A percentile compares a stretch with the other conserved stretches of the same genome.
These are phyloP conservation scores for Verasper variegatus DNA, from an alignment of 2,113 vertebrate genomes.

Conservation along the genomic window DNA sequence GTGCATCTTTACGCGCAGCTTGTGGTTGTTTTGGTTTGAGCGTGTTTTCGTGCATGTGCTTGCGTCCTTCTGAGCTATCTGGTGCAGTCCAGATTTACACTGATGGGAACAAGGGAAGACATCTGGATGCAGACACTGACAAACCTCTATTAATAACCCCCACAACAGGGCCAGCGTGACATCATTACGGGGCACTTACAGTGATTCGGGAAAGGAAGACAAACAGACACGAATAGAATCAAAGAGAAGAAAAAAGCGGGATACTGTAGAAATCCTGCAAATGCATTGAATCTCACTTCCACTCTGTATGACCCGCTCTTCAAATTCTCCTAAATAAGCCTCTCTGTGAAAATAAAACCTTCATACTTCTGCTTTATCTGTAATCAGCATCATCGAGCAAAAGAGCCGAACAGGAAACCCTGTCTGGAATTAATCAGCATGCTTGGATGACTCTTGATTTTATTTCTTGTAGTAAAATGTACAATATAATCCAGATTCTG, in stretches of 20 bases:
- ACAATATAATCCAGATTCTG: slow-evolving; percentile 4
- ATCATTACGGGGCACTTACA: slow-evolving; percentile 70
- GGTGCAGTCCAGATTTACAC: slow-evolving; percentile 70
- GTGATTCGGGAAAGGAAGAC: slow-evolving; percentile 71
- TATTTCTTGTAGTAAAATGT: slow-evolving; percentile 28
- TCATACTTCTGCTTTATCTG: slow-evolving; percentile 17
- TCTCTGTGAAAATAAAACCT: slow-evolving; percentile 6
- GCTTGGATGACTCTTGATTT: not conserved
- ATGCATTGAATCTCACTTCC: slow-evolving; percentile 2
- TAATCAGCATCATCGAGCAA: slow-evolving; percentile 28
- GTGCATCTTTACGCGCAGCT: slow-evolving; percentile 66
- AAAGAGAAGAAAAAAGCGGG: slow-evolving; percentile 66
- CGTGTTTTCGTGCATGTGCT: slow-evolving; percentile 22
- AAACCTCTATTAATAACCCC: slow-evolving; percentile 77
- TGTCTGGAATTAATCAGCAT: slow-evolving; percentile 38
- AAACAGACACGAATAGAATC: slow-evolving; percentile 76
- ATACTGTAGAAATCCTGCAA: slow-evolving; percentile 25
- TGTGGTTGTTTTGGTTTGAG: slow-evolving; percentile 46
- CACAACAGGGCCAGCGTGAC: slow-evolving; percentile 72
- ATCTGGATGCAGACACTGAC: slow-evolving; percentile 77
- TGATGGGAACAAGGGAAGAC: slow-evolving; percentile 81
- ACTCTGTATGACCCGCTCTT: not conserved
- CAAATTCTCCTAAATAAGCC: not conserved
- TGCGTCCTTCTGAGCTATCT: slow-evolving; percentile 62
- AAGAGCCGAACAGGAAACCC: slow-evolving; percentile 22